Evolutionary conservation across 2,797 vertebrate species (phyloP).

Genomic region (Lepus oiostolus): DNA sequence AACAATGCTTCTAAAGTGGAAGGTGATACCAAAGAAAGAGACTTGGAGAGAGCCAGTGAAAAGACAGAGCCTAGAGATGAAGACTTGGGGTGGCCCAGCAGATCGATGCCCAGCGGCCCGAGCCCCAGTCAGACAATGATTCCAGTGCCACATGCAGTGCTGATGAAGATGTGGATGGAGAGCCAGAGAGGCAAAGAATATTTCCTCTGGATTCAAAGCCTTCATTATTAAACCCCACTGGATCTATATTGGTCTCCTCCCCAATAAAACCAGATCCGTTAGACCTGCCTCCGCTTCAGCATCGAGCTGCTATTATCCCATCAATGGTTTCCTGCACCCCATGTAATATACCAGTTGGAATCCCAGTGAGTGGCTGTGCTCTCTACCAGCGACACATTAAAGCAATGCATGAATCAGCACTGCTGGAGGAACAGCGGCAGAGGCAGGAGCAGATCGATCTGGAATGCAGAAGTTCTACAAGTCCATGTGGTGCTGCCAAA

Average conservation of each 20-base stretch:
- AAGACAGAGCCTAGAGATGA: constrained; percentile 91
- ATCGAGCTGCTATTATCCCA: constrained; percentile 96
- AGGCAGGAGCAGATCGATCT: constrained; percentile 94
- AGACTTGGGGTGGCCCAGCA: constrained; percentile 85
- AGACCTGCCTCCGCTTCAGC: constrained; percentile 96
- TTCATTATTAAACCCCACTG: constrained; percentile 92
- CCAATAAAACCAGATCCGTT: constrained; percentile 93
- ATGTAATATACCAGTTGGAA: constrained; percentile 89
- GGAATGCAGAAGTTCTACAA: constrained; percentile 91
- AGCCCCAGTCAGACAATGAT: constrained; percentile 96
- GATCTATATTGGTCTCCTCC: constrained; percentile 94
- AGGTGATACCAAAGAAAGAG: constrained; percentile 94
- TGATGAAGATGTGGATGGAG: constrained; percentile 97
- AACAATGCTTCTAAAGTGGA: constrained; percentile 94
- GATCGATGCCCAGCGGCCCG: constrained; percentile 87
- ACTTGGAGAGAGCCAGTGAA: constrained; percentile 89
- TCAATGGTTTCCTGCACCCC: constrained; percentile 93
- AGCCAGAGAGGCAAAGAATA: constrained; percentile 95
- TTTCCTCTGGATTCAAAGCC: constrained; percentile 95
- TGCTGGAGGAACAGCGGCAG: constrained; percentile 96
- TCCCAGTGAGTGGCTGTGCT: constrained; percentile 93
- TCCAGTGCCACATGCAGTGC: constrained; percentile 99
- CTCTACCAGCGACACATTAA: constrained; percentile 98
- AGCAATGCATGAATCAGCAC: constrained; percentile 95
- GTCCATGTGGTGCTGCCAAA: constrained; percentile 90